Evolutionary conservation across 2,888 invertebrate species (phyloP).

Genomic region (Ceriagrion tenellum): DNA sequence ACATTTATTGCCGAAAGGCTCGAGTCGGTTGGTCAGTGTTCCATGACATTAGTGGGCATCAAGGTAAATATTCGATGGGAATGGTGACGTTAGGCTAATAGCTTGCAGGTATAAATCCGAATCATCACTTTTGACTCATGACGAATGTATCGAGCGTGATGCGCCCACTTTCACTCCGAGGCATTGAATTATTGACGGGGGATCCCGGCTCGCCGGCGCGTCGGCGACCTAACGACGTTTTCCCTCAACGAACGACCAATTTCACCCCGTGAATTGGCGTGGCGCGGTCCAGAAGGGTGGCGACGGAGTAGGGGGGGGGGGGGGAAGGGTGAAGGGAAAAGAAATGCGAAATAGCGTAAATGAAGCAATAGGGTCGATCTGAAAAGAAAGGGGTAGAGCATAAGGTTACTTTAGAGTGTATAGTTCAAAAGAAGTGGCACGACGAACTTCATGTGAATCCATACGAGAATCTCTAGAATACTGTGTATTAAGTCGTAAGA

Average conservation of each 20-base stretch:
- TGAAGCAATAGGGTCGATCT: too few relatives aligned
- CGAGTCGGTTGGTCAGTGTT: background rate
- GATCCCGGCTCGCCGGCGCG: background rate
- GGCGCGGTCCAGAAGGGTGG: too few relatives aligned
- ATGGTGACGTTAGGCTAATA: background rate
- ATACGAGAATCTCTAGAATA: too few relatives aligned
- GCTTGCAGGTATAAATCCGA: background rate
- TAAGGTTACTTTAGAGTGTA: too few relatives aligned
- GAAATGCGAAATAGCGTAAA: too few relatives aligned
- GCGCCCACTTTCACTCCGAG: background rate
- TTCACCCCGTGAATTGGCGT: background rate
- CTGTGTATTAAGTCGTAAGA: too few relatives aligned
- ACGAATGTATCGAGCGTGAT: background rate
- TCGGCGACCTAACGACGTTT: background rate
- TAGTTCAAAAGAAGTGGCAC: too few relatives aligned
- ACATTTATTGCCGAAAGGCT: background rate
- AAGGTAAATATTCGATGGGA: background rate
- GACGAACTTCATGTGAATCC: too few relatives aligned
- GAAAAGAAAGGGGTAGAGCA: too few relatives aligned
- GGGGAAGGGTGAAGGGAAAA: too few relatives aligned
- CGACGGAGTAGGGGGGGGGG: too few relatives aligned
- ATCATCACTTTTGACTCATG: background rate
- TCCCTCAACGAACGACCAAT: background rate
- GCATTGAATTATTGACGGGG: background rate
- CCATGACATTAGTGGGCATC: background rate